These are phyloP conservation scores for Magallana angulata DNA, from an alignment of 1,140 invertebrate genomes.

Conservation along the genomic window DNA sequence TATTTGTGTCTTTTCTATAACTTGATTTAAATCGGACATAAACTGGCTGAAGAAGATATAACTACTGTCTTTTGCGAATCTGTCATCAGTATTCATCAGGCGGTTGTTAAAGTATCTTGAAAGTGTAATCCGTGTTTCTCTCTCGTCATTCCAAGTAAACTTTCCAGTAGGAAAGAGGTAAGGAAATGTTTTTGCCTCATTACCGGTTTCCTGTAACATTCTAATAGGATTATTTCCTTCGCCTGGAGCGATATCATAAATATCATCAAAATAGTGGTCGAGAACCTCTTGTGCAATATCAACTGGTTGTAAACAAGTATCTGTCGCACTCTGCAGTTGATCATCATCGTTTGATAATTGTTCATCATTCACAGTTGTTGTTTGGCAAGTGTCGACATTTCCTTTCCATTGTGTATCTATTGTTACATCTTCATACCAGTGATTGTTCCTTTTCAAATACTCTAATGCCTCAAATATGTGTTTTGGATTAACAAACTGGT, in stretches of 20 bases:
- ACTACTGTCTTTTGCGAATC: too few species aligned
- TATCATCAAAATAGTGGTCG: slow-evolving; percentile 42
- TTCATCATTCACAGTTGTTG: too few species aligned
- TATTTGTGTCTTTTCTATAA: too few species aligned
- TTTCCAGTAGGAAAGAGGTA: not conserved
- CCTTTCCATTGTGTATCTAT: not conserved
- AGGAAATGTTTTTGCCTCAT: not conserved
- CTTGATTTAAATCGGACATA: not conserved
- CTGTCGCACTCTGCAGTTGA: not conserved
- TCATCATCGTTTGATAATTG: too few species aligned
- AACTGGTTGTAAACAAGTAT: slow-evolving; percentile 56
- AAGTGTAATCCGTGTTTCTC: too few species aligned
- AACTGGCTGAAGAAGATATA: not conserved
- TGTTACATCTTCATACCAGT: slow-evolving; percentile 41
- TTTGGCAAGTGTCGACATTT: too few species aligned
- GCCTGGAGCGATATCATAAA: slow-evolving; percentile 12
- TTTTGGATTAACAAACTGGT: slow-evolving; percentile 44
- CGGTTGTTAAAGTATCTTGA: too few species aligned
- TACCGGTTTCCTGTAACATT: not conserved
- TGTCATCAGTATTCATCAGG: too few species aligned
- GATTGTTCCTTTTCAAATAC: slow-evolving; percentile 39
- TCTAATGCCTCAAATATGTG: slow-evolving; percentile 20
- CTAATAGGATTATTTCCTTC: not conserved
- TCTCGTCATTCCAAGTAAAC: too few species aligned
- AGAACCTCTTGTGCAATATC: slow-evolving; percentile 57